phyloP scores from a whole-genome alignment of 2,113 vertebrate species.

The Salvator merianae region DNA sequence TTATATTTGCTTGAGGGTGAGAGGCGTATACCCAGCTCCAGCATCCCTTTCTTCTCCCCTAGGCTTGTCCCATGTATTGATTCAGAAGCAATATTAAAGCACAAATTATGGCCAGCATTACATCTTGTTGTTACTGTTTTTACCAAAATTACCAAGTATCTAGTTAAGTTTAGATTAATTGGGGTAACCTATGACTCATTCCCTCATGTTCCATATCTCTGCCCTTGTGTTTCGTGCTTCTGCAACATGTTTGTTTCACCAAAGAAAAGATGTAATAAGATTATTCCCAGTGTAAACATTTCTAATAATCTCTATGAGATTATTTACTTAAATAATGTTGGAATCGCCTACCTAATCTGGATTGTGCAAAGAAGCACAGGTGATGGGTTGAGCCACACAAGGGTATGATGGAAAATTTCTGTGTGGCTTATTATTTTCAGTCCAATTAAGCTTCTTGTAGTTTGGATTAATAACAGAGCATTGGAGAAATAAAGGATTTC shows the following conservation, averaged over 20 bases:
- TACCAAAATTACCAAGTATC: background rate
- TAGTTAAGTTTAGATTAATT: background rate
- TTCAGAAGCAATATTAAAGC: background rate
- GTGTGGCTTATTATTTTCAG: background rate
- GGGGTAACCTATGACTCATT: background rate
- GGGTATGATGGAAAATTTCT: background rate
- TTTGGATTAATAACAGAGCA: background rate
- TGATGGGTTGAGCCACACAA: background rate
- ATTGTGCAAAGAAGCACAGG: background rate
- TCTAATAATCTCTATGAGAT: background rate
- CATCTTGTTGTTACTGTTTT: background rate
- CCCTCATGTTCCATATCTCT: background rate
- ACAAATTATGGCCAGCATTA: accelerated
- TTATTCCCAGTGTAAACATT: background rate
- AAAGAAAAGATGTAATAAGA: background rate
- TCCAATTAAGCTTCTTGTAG: background rate
- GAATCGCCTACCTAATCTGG: background rate
- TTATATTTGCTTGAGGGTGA: constrained; percentile 10
- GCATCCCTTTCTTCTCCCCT: background rate
- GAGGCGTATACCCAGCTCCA: constrained; percentile 1
- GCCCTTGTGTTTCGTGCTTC: background rate
- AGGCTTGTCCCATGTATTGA: background rate
- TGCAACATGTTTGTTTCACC: background rate
- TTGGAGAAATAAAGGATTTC: background rate
- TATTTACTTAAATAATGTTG: background rate